Conservation (phyloP, 2,888 invertebrate genomes). For the Capitulum mitella region DNA sequence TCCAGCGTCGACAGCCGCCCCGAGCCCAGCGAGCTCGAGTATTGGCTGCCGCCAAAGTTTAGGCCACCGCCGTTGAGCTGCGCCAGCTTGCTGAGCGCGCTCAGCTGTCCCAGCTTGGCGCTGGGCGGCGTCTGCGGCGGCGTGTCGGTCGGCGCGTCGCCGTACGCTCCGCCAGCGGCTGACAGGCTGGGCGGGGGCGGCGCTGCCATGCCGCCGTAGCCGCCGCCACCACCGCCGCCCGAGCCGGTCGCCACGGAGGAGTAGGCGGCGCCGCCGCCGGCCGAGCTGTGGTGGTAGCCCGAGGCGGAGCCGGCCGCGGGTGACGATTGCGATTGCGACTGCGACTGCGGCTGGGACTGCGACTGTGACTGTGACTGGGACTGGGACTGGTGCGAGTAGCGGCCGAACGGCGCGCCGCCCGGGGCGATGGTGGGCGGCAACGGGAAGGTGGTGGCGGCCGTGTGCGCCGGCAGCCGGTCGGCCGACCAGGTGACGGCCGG, state of each 20-base stretch:
- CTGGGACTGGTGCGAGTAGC: slow-evolving; percentile 33
- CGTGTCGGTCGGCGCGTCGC: slow-evolving; percentile 74
- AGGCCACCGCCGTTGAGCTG: neutral
- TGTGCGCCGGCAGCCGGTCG: slow-evolving; percentile 39
- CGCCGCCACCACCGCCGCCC: slow-evolving; percentile 15
- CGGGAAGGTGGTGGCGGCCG: slow-evolving; percentile 34
- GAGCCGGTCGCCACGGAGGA: slow-evolving; percentile 14
- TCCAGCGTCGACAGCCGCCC: neutral
- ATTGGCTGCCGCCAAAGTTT: neutral
- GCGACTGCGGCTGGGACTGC: neutral
- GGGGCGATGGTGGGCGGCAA: slow-evolving; percentile 35
- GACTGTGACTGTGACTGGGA: slow-evolving; percentile 7
- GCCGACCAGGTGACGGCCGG: slow-evolving; percentile 48
- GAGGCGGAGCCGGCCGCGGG: neutral
- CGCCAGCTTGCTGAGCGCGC: neutral
- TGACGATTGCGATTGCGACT: neutral
- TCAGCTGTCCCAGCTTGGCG: slow-evolving; percentile 37
- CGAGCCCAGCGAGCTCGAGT: neutral
- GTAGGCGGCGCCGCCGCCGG: neutral
- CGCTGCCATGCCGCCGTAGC: slow-evolving; percentile 22
- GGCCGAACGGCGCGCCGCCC: slow-evolving; percentile 33
- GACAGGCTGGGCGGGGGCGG: slow-evolving; percentile 26
- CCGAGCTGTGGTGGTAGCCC: slow-evolving; percentile 3
- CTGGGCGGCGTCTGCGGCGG: slow-evolving; percentile 91
- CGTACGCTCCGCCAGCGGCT: slow-evolving; percentile 20